Percentiles rank a stretch among this genome's conserved stretches.
Evolutionary conservation across 2,113 vertebrate species (phyloP).

Genomic region (Tachycineta bicolor): DNA sequence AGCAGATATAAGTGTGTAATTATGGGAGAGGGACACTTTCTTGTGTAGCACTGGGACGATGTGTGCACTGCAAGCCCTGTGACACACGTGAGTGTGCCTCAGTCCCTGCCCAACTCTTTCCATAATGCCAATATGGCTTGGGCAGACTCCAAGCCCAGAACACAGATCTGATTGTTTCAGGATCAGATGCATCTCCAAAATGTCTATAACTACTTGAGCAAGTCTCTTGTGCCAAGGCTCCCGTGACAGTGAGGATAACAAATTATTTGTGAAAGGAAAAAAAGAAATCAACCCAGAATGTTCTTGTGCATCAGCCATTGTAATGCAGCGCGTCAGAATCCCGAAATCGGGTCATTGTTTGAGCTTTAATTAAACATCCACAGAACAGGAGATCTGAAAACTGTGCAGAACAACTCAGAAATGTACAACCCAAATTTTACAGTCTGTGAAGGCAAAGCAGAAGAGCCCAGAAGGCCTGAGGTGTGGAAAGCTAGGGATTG

Average conservation of each 20-base stretch:
- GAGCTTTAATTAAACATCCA: not conserved
- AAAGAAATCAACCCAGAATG: not conserved
- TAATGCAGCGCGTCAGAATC: not conserved
- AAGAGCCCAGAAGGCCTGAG: not conserved
- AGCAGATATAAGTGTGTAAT: not conserved
- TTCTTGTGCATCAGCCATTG: not conserved
- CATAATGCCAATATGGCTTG: not conserved
- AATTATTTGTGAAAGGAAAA: not conserved
- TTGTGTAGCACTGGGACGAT: not conserved
- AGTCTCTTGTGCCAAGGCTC: not conserved
- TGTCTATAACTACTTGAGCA: not conserved
- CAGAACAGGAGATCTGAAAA: not conserved
- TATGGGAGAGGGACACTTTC: not conserved
- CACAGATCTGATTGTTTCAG: slow-evolving; percentile 1
- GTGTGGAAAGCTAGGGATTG: not conserved
- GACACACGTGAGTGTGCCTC: not conserved
- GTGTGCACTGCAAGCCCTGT: not conserved
- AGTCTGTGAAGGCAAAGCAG: not conserved
- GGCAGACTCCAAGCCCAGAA: not conserved
- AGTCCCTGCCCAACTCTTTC: not conserved
- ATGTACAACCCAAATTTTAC: not conserved
- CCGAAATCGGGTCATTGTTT: not conserved
- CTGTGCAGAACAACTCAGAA: not conserved
- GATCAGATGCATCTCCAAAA: not conserved
- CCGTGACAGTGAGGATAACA: not conserved